Conservation (phyloP, 2,113 vertebrate species). For the Burhinus oedicnemus region DNA sequence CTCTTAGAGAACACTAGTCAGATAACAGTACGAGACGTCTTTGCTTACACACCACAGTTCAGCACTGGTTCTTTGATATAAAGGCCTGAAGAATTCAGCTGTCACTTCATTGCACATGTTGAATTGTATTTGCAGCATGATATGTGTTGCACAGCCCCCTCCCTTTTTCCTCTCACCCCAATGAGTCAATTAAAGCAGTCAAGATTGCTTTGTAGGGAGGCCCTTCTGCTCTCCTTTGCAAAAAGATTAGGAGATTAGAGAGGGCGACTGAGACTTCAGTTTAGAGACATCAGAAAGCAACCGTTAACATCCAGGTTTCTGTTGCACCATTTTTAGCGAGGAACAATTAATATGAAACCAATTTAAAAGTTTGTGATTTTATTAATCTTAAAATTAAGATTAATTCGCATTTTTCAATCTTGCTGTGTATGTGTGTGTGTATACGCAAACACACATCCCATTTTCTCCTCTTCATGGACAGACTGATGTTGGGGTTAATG, state of each 20-base stretch:
- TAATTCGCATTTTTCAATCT: not conserved
- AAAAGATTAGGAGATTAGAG: constrained; percentile 25
- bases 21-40: not conserved
- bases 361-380: not conserved
- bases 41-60: not conserved
- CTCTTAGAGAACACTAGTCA: not conserved
- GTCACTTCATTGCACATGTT: constrained; percentile 31
- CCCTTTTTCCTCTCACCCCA: not conserved
- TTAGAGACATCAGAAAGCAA: not conserved
- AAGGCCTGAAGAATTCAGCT: constrained; percentile 10
- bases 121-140: constrained; percentile 2
- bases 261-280: not conserved
- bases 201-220: not conserved
- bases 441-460: not conserved
- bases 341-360: not conserved
- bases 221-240: not conserved
- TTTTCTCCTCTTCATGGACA: not conserved
- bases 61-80: not conserved
- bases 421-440: not conserved
- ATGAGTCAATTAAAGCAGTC: constrained; percentile 15
- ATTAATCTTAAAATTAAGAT: not conserved
- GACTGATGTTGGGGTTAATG: not conserved
- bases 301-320: not conserved
- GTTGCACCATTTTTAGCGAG: not conserved
- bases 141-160: not conserved